phyloP scores from a whole-genome alignment of 2,888 invertebrate species.

The Sussaba pulchella region DNA sequence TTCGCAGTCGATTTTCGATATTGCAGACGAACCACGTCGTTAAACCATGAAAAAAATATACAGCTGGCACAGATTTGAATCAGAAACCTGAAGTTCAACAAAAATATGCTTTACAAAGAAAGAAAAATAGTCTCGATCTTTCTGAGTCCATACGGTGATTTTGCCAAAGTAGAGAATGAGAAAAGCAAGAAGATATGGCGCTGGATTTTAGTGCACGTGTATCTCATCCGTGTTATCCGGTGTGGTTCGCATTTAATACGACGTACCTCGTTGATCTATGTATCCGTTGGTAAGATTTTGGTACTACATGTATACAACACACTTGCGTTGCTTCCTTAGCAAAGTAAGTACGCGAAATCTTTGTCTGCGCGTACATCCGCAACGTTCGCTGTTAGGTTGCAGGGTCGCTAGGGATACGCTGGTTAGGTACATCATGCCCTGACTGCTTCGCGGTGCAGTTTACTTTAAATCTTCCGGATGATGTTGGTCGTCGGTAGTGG shows the following conservation, averaged over 20 bases:
- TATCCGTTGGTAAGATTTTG: neutral
- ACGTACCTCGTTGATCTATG: neutral
- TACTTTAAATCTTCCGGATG: constrained; percentile 79
- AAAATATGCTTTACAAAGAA: neutral
- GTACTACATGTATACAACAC: constrained; percentile 16
- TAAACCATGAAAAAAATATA: constrained; percentile 23
- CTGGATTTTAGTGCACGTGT: constrained; percentile 34
- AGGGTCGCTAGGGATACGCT: constrained; percentile 39
- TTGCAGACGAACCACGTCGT: constrained; percentile 32
- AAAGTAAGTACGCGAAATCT: constrained; percentile 33
- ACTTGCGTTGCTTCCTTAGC: neutral
- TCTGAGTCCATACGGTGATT: constrained; percentile 64
- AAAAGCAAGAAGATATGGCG: constrained; percentile 21
- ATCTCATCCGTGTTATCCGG: constrained; percentile 15
- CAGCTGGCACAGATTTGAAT: constrained; percentile 5
- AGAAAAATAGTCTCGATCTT: neutral
- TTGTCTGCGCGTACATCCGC: constrained; percentile 43
- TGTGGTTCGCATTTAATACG: constrained; percentile 25
- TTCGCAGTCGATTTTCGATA: constrained; percentile 38
- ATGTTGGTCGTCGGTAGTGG: constrained; percentile 60
- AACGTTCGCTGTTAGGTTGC: constrained; percentile 40
- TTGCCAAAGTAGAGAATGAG: constrained; percentile 67
- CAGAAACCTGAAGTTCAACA: neutral
- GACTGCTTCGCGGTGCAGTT: constrained; percentile 68
- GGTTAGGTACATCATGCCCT: constrained; percentile 68